A percentile compares a stretch with the other conserved stretches of the same genome.
phyloP scores from a whole-genome alignment of 2,797 vertebrate species.

The Acropternis orthonyx region DNA sequence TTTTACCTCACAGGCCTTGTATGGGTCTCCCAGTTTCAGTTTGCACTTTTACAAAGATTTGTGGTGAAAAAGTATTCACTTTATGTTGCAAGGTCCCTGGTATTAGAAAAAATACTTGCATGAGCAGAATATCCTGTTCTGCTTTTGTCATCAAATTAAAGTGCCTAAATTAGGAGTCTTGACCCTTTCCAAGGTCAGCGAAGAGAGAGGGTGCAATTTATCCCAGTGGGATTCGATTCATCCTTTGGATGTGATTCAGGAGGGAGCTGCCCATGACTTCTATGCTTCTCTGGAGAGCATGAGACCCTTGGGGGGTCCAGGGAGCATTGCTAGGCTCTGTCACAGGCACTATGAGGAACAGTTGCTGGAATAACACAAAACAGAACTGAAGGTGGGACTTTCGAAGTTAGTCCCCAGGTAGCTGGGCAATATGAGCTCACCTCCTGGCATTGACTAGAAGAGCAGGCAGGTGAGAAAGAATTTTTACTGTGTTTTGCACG shows the following conservation, averaged over 20 bases:
- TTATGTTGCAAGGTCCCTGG: neutral
- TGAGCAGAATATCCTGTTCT: neutral
- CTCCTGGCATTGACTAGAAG: neutral
- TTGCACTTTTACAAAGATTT: neutral
- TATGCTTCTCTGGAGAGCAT: rapidly evolving
- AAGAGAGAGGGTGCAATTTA: neutral
- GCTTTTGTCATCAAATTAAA: neutral
- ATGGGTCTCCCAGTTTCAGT: neutral
- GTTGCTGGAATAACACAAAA: neutral
- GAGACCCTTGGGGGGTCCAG: neutral
- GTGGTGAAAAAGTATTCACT: neutral
- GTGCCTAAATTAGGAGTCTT: neutral
- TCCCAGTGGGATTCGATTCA: neutral
- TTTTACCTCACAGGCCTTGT: neutral
- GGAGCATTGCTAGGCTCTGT: neutral
- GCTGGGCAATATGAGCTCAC: neutral
- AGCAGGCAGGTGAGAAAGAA: neutral
- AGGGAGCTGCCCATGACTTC: neutral
- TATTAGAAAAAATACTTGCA: neutral
- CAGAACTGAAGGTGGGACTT: neutral
- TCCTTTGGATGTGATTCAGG: neutral
- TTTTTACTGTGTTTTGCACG: neutral
- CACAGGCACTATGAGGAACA: rapidly evolving
- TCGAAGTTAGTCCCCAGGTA: neutral
- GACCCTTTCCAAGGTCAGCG: neutral